Evolutionary conservation across 2,888 invertebrate genomes (phyloP).

Genomic region (Troglohyphantes excavatus): DNA sequence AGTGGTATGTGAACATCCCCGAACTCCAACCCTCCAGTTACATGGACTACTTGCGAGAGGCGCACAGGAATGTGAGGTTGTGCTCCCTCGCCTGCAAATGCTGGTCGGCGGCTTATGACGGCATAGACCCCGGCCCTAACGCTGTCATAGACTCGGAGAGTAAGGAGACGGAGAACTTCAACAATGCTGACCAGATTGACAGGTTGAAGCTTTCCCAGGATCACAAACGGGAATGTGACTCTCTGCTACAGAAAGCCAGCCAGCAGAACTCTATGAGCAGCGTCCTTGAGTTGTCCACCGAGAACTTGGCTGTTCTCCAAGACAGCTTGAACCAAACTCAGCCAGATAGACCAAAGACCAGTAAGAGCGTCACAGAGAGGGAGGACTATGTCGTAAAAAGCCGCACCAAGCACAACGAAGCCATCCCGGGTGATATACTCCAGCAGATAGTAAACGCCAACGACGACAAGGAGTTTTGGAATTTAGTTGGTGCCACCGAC

Average conservation of each 20-base stretch:
- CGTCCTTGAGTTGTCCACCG: conserved; percentile 61
- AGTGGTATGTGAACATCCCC: conserved; percentile 29
- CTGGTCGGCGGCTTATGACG: conserved; percentile 92
- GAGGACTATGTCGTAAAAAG: conserved; percentile 35
- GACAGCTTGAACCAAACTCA: conserved; percentile 59
- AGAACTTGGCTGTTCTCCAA: conserved; percentile 66
- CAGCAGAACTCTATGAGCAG: conserved; percentile 21
- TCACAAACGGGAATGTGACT: not conserved
- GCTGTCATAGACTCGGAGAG: conserved; percentile 79
- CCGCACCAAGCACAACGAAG: conserved; percentile 31
- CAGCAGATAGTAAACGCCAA: conserved; percentile 65
- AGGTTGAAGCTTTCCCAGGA: conserved; percentile 42
- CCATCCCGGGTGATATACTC: conserved; percentile 62
- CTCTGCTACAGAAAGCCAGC: conserved; percentile 28
- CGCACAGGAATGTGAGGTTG: conserved; percentile 89
- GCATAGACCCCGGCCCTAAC: conserved; percentile 84
- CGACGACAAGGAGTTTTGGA: conserved; percentile 78
- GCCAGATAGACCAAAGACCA: not conserved
- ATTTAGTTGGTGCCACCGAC: conserved; percentile 65
- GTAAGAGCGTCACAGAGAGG: not conserved
- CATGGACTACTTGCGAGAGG: conserved; percentile 89
- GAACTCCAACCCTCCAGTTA: conserved; percentile 80
- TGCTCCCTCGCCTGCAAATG: conserved; percentile 88
- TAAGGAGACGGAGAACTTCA: conserved; percentile 50
- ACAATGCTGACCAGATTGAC: not conserved